Evolutionary conservation across 2,797 vertebrate genomes (phyloP), one percentile per base, ranked within the genome.

Genomic region (Gouania willdenowi): DNA sequence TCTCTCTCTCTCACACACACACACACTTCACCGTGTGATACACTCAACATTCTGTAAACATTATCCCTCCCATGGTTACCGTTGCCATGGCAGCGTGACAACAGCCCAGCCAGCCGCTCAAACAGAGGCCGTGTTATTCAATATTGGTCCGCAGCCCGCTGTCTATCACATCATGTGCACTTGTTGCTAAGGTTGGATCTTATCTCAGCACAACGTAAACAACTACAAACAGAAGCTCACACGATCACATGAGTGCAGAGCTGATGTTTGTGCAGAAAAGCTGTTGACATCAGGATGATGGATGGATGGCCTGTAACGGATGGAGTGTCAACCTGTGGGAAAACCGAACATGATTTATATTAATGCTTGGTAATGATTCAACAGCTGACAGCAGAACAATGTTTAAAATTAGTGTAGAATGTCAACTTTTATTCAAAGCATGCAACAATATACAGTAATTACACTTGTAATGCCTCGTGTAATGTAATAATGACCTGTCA

Each of bases 31-130:
- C 72, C 33, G 38, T 62, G 71, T 84, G 84, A 88, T 81, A 84
- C 87, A 86, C 90, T 79, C 92, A 94, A 91, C 90, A 91, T 88
- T 91, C 60, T 86, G 91, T 94, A 94, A 95, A 96, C 92, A 97
- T 81, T 80, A 80, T 78, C 86, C 85, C 81, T 85, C 74, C 80
- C 91, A 73, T 95, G 89, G 94, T 94, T 87, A 98, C 94, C 3
- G 91, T 98, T 88, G 77, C 93, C 92, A 94, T 92, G 85, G 91
- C 86, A 92, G 90, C 91, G 53, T 66, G 87, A 91, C 90, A 94
- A 97, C 93, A 96, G 82, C 83, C 75, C 71, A 3, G 84, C 79
- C 81, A 39, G 75, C 79, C 88, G 87, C 89, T 77, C 83, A 91
- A 91, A 93, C 90, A 90, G 86, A 73, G 72, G 85, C 85, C 75